Conservation (phyloP, 2,888 invertebrate species). For the Lepidocyrtoides sp. region DNA sequence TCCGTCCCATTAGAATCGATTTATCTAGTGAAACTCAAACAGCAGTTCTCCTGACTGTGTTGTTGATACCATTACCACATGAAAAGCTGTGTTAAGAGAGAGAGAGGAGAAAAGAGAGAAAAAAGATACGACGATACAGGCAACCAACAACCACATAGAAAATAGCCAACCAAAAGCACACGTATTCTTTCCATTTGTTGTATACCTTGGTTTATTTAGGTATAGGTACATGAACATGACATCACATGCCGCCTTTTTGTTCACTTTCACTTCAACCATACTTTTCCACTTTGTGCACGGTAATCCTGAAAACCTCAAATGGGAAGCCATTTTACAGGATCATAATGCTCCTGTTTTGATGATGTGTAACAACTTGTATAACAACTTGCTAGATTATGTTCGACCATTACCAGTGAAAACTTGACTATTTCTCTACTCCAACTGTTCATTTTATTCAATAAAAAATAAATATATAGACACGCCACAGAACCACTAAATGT, state of each 20-base stretch:
- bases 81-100: not conserved
- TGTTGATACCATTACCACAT: constrained; percentile 69
- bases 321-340: constrained; percentile 64
- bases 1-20: constrained; percentile 84
- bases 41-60: constrained; percentile 21
- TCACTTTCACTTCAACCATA: constrained; percentile 42
- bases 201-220: not conserved
- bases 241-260: not conserved
- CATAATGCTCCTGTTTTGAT: constrained; percentile 54
- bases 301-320: constrained; percentile 72
- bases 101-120: constrained; percentile 5
- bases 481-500: not conserved
- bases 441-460: constrained; percentile 53
- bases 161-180: not conserved
- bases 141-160: constrained; percentile 16
- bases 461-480: constrained; percentile 37
- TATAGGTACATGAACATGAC: not conserved
- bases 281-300: constrained; percentile 21
- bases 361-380: constrained; percentile 77
- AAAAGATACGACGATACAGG: constrained; percentile 22
- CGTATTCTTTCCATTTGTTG: not conserved
- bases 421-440: not conserved
- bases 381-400: constrained; percentile 57
- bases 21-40: constrained; percentile 74
- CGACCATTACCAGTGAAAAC: constrained; percentile 7